These are phyloP conservation scores for Cylindroiulus punctatus DNA, from an alignment of 2,888 invertebrate species.

Conservation along the genomic window DNA sequence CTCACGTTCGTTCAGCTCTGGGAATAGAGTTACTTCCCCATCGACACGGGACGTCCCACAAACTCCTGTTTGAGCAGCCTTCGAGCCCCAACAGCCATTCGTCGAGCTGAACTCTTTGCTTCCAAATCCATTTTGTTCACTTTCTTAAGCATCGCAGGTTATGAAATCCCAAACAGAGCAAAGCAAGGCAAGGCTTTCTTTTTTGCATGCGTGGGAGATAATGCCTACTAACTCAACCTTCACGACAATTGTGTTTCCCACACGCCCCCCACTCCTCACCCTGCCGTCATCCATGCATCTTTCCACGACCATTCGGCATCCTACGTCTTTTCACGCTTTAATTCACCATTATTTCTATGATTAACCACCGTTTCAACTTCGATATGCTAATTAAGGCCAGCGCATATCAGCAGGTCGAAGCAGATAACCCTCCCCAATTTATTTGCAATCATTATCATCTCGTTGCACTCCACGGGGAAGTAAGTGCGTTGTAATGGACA, in stretches of 20 bases:
- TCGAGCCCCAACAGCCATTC: slow-evolving; percentile 35
- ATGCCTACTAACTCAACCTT: slow-evolving; percentile 50
- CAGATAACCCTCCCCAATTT: background rate
- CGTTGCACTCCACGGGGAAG: background rate
- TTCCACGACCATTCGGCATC: slow-evolving; percentile 31
- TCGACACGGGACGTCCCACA: slow-evolving; percentile 56
- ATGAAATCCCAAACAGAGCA: slow-evolving; percentile 49
- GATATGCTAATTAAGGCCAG: slow-evolving; percentile 46
- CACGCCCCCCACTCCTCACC: slow-evolving; percentile 35
- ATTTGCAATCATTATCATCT: background rate
- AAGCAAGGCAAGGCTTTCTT: background rate
- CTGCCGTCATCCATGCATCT: slow-evolving; percentile 8
- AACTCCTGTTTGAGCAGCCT: slow-evolving; percentile 43
- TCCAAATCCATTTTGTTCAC: slow-evolving; percentile 43
- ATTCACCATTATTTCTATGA: slow-evolving; percentile 37
- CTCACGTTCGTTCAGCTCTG: slow-evolving; percentile 54
- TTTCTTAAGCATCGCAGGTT: slow-evolving; percentile 45
- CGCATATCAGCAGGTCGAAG: background rate
- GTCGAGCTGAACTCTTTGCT: slow-evolving; percentile 10
- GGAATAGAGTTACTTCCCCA: slow-evolving; percentile 54
- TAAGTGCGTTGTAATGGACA: background rate
- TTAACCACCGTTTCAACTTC: slow-evolving; percentile 47
- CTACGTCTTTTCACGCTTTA: slow-evolving; percentile 42
- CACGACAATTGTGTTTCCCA: slow-evolving; percentile 48
- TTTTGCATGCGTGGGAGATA: slow-evolving; percentile 47